Evolutionary conservation across 1,140 invertebrate genomes (phyloP), one percentile per base, ranked within the genome.

Genomic region (Tetranychus urticae): DNA sequence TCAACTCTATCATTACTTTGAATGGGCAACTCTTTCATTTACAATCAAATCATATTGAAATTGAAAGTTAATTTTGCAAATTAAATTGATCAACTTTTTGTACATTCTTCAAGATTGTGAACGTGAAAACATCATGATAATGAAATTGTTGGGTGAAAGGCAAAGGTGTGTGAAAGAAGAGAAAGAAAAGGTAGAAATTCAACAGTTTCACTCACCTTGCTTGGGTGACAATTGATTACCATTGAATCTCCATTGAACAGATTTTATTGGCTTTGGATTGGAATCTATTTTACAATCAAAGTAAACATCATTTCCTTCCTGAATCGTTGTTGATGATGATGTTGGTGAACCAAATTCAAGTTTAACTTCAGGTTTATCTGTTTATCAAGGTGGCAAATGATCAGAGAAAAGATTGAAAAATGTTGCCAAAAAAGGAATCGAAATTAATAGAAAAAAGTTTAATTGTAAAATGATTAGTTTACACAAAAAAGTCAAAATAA

Each of bases 261-360:
- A 61, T 31, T 57, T 62, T 6, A 46, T 61, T 14, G 63, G 57
- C 46, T 23, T 42, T 13, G 66, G 66, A 65, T 67, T 67, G n/a
- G 66, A 52, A 33, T 66, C 59, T 37, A 67, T 58, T 47, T 64
- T 37, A 72, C 86, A 88, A 72, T 88, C 86, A 67, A 89, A 84
- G 71, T 88, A 88, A 58, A 89, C 85, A 72, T 88, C 86, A 52
- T 84, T 82, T 8, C 85, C 84, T 65, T 76, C 75, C 65, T 74
- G 73, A 56, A 76, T 89, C 0, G 23, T 45, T 33, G 52, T 23
- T 55, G 60, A 56, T 39, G 58, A 60, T 45, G 60, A 35, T 45
- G 62, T 61, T 23, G 62, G 58, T 10, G 52, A 13, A 7, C 62
- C 62, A 4, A 63, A 57, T 56, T 59, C 34, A 35, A 63, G 46